Percentiles rank a stretch among this genome's conserved stretches.
Evolutionary conservation across 2,113 vertebrate species (phyloP).

Genomic region (Cranoglanis bouderius): DNA sequence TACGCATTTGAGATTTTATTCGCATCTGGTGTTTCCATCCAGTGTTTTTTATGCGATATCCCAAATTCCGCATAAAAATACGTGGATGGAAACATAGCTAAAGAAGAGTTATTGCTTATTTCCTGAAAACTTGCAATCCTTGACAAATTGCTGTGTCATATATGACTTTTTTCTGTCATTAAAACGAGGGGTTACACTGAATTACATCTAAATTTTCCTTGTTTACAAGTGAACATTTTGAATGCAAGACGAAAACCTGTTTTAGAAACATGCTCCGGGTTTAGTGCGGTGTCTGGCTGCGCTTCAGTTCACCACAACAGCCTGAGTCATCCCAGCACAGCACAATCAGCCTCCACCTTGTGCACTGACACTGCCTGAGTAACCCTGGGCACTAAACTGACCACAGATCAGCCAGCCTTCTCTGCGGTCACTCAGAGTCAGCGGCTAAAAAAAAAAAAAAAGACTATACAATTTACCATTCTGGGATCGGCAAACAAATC

Average conservation of each 20-base stretch:
- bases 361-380: background rate
- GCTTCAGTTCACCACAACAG: background rate
- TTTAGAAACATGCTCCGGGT: background rate
- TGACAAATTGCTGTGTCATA: background rate
- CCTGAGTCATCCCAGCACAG: constrained; percentile 30
- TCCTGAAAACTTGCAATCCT: too few relatives aligned
- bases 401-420: background rate
- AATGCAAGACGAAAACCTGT: background rate
- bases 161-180: background rate
- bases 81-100: too few relatives aligned
- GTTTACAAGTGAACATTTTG: background rate
- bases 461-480: too few relatives aligned
- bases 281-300: background rate
- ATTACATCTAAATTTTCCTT: background rate
- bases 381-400: background rate
- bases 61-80: too few relatives aligned
- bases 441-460: background rate
- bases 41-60: too few relatives aligned
- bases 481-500: background rate
- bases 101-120: too few relatives aligned
- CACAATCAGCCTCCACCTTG: background rate
- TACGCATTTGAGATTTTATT: too few relatives aligned
- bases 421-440: background rate
- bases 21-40: too few relatives aligned
- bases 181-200: background rate